These are phyloP conservation scores for Tupaia tana DNA, from an alignment of 2,113 vertebrate genomes.

Conservation along the genomic window DNA sequence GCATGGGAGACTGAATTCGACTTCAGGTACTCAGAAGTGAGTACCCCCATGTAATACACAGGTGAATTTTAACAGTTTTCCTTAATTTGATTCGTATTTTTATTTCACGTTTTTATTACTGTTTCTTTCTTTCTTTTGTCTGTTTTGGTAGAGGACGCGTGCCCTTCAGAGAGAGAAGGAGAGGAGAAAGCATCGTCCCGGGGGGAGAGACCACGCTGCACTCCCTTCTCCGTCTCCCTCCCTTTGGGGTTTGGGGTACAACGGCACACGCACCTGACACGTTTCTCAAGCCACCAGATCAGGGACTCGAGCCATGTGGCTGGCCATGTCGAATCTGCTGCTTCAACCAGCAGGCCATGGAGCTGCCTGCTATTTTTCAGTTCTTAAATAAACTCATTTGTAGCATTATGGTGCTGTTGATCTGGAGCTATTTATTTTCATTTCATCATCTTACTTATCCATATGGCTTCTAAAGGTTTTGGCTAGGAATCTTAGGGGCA, in stretches of 20 bases:
- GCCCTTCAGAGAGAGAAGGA: too few species aligned
- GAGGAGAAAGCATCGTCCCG: too few species aligned
- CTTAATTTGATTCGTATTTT: conserved; percentile 19
- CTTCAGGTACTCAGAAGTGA: neutral
- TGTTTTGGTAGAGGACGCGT: too few species aligned
- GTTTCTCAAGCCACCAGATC: too few species aligned
- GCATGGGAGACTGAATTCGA: neutral
- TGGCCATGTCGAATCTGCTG: too few species aligned
- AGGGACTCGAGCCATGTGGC: too few species aligned
- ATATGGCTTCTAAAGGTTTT: neutral
- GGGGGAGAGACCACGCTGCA: too few species aligned
- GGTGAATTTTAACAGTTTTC: conserved; percentile 35
- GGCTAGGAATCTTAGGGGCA: neutral
- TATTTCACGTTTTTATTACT: neutral
- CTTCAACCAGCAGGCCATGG: too few species aligned
- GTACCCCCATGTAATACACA: neutral
- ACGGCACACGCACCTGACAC: too few species aligned
- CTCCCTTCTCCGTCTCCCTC: too few species aligned
- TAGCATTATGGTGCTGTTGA: neutral
- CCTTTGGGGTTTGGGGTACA: too few species aligned
- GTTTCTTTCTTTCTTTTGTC: too few species aligned
- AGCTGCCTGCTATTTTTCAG: neutral
- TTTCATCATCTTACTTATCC: conserved; percentile 2
- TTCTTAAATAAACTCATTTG: neutral
- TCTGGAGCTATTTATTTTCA: neutral